phyloP scores from a whole-genome alignment of 2,113 vertebrate genomes.

The Campylomormyrus numenius region DNA sequence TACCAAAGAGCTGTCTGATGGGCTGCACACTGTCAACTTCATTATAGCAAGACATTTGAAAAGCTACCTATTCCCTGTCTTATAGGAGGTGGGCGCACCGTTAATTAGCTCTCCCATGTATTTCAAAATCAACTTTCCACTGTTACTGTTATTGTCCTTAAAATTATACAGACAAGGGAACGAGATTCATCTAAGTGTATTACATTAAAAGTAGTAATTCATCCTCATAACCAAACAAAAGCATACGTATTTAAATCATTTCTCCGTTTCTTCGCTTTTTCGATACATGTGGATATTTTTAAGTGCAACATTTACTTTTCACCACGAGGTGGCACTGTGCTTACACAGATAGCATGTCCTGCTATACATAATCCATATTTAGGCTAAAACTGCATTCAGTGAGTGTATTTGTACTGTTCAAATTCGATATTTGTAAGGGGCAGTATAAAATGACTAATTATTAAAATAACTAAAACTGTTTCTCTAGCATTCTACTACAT shows the following conservation, averaged over 20 bases:
- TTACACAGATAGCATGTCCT: not conserved
- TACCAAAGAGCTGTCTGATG: not conserved
- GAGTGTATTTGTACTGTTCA: not conserved
- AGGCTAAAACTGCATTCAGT: not conserved
- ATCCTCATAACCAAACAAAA: not conserved
- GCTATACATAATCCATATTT: not conserved
- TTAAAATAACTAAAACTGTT: not conserved
- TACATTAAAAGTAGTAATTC: not conserved
- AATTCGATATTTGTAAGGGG: not conserved
- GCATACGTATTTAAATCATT: not conserved
- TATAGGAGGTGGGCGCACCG: no score
- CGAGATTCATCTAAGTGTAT: not conserved
- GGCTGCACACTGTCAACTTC: slow-evolving; percentile 2
- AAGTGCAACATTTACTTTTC: not conserved
- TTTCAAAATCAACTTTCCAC: not conserved
- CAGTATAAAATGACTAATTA: not conserved
- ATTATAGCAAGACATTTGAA: slow-evolving; percentile 17
- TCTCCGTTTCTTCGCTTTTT: no score
- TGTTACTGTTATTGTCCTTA: not conserved
- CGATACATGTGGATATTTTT: no score
- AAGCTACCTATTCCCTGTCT: not conserved
- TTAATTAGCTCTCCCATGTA: no score
- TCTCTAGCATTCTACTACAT: not conserved
- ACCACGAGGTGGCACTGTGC: not conserved
- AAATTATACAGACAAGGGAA: not conserved